Conservation (phyloP, 2,113 vertebrate species). For the Podarcis muralis region DNA sequence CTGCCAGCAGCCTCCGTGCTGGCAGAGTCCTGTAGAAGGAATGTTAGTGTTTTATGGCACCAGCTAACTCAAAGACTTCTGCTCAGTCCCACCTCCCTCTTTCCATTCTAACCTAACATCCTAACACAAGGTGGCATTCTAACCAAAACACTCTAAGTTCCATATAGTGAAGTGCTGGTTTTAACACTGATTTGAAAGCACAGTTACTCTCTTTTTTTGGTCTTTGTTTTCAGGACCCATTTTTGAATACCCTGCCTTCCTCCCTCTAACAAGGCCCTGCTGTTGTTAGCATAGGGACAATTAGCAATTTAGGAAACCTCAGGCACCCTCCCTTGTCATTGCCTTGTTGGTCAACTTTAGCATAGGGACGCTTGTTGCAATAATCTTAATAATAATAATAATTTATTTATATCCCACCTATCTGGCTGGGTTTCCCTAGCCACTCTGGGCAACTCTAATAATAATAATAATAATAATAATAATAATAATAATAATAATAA, state of each 20-base stretch:
- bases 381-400: neutral
- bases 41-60: constrained; percentile 71
- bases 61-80: constrained; percentile 61
- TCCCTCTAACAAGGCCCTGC: neutral
- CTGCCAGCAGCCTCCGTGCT: constrained; percentile 48
- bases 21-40: constrained; percentile 48
- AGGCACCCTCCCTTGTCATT: neutral
- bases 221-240: neutral
- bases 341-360: neutral
- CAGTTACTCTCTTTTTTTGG: constrained; percentile 9
- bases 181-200: constrained; percentile 11
- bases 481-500: no score
- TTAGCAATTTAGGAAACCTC: neutral
- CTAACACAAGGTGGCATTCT: constrained; percentile 58
- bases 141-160: constrained; percentile 59
- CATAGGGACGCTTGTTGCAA: neutral
- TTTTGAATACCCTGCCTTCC: neutral
- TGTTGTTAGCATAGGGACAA: neutral
- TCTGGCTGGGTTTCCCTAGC: no score
- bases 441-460: no score
- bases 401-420: no score
- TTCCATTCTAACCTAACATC: constrained; percentile 50
- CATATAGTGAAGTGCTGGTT: constrained; percentile 18
- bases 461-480: no score
- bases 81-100: neutral